Conservation (phyloP, 2,113 vertebrate species). For the Oryctolagus cuniculus region DNA sequence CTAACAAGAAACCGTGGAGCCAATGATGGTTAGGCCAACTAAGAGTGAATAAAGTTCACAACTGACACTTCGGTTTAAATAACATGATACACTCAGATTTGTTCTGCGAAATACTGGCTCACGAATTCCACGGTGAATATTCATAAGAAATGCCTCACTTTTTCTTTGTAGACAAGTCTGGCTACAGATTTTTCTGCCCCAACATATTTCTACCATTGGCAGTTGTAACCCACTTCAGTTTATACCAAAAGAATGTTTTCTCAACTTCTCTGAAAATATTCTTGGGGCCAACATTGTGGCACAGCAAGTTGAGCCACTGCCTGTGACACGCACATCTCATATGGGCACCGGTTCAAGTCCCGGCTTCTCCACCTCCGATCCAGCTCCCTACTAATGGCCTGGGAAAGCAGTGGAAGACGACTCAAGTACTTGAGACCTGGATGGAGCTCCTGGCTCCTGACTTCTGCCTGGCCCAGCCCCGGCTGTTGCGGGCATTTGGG, state of each 20-base stretch:
- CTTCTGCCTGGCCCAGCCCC: too few species aligned
- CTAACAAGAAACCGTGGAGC: conserved; percentile 8
- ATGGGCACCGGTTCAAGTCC: too few species aligned
- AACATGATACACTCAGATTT: conserved; percentile 16
- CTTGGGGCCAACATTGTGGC: background rate
- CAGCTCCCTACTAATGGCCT: too few species aligned
- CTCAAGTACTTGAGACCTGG: too few species aligned
- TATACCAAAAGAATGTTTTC: conserved; percentile 22
- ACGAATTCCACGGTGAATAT: background rate
- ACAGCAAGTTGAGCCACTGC: too few species aligned
- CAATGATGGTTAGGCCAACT: background rate
- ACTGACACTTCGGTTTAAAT: background rate
- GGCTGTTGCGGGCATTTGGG: too few species aligned
- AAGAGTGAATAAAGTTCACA: background rate
- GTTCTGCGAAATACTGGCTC: background rate
- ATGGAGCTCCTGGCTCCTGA: too few species aligned
- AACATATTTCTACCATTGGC: background rate
- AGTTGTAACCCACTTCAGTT: background rate
- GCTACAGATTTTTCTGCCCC: background rate
- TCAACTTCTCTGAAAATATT: conserved; percentile 23
- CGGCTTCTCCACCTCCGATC: too few species aligned
- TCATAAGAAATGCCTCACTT: background rate
- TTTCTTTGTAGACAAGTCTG: conserved; percentile 21
- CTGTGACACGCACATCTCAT: too few species aligned
- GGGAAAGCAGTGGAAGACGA: too few species aligned